Evolutionary conservation across 2,888 invertebrate species (phyloP).

Genomic region (Acheta domesticus): DNA sequence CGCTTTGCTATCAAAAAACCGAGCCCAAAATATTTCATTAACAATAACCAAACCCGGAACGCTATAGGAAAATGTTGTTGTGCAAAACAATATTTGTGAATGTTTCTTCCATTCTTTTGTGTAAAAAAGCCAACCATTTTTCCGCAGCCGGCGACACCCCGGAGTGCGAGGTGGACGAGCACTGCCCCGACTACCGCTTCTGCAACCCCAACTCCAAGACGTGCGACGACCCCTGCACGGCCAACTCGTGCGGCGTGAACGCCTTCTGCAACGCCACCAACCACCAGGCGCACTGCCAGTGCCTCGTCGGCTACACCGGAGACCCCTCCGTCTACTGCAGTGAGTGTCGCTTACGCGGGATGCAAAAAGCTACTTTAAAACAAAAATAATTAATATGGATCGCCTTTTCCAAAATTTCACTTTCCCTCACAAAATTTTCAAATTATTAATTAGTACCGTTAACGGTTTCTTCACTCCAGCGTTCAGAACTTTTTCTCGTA

Average conservation of each 20-base stretch:
- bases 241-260: slow-evolving; percentile 69
- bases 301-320: slow-evolving; percentile 71
- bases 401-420: background rate
- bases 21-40: too few species aligned
- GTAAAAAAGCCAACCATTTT: slow-evolving; percentile 21
- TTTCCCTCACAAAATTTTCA: too few species aligned
- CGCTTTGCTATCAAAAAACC: too few species aligned
- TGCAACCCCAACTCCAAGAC: slow-evolving; percentile 67
- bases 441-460: background rate
- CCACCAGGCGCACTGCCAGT: slow-evolving; percentile 74
- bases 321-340: slow-evolving; percentile 73
- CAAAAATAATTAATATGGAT: too few species aligned
- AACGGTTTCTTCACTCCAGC: background rate
- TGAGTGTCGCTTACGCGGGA: slow-evolving; percentile 45
- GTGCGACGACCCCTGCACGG: slow-evolving; percentile 76
- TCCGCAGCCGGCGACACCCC: slow-evolving; percentile 44
- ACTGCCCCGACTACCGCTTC: slow-evolving; percentile 72
- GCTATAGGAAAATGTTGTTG: too few species aligned
- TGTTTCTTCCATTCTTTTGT: too few species aligned
- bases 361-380: background rate
- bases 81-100: too few species aligned
- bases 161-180: slow-evolving; percentile 66
- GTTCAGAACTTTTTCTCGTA: background rate
- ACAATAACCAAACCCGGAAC: too few species aligned
- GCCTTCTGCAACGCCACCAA: slow-evolving; percentile 74